Base-by-base conservation (phyloP, 2,113 vertebrate species). In the Phoenicopterus ruber region DNA sequence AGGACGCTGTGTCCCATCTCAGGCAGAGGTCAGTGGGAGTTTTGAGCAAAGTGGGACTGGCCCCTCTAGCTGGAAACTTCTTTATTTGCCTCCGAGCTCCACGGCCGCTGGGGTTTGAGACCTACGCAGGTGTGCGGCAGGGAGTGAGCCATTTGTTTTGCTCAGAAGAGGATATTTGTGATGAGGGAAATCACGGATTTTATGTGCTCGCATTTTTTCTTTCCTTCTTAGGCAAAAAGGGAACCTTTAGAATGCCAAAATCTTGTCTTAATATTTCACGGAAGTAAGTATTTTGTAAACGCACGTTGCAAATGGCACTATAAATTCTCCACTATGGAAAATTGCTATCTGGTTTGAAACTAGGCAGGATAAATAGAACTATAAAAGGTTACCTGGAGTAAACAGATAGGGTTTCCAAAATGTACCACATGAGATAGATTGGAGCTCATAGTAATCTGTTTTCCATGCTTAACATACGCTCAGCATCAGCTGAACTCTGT, bases 301-400 rank as follows among this genome's bases (percentile, higher is more conserved):
- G 18, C 15, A 0, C 3, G 2, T 79, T 86, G 91, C 61, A 92
- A 97, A 96, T 96, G 91, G 77, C 93, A 86, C 65, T 72, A 83
- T 84, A 97, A 96, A 79, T 93, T 83, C 93, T 96, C 70, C 90
- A 36, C 58, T 90, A 59, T 86, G 91, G 87, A 97, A 94, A 97
- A 94, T 46, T 82, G 77, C 91, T 97, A 91, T 91, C 95, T 90
- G 65, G 6, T 92, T 95, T 95, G 86, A 84, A 89, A 93, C 26
- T 36, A 95, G 93, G 87, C 91, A 96, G 95, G 74, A 89, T 90
- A 96, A 93, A 96, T 82, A 94, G 82, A 97, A 95, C 93, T 94
- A 72, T 82, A 92, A 95, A 95, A 96, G 88, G 81, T 94, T 96
- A 96, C 74, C 87, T 97, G 95, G 54, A 86, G 70, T 96, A 96